These are phyloP conservation scores for Fundulus diaphanus DNA, from an alignment of 2,797 vertebrate genomes.

Conservation along the genomic window DNA sequence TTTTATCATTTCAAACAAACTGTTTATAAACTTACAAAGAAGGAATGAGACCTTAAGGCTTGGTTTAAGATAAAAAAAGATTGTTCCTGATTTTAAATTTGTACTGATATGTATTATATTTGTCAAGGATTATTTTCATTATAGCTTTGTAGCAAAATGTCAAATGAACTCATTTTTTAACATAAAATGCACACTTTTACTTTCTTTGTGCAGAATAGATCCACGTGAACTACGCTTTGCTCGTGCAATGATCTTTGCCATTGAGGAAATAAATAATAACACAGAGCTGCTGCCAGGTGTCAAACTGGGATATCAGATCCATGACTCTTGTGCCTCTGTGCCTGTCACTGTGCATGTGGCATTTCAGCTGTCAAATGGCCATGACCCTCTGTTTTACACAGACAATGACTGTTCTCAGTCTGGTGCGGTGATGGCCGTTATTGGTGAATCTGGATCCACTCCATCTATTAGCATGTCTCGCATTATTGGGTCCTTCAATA, in stretches of 20 bases:
- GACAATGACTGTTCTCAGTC: conserved; percentile 32
- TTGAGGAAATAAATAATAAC: conserved; percentile 10
- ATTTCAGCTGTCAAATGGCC: conserved; percentile 1
- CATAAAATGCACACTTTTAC: no score
- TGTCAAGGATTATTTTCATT: background rate
- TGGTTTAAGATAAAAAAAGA: background rate
- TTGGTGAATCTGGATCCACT: conserved; percentile 72
- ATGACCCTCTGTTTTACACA: background rate
- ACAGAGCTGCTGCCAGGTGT: conserved; percentile 2
- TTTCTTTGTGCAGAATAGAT: background rate
- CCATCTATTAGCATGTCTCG: conserved; percentile 72
- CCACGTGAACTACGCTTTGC: background rate
- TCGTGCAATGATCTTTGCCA: conserved; percentile 13
- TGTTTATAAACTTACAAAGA: background rate
- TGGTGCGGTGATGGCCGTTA: conserved; percentile 45
- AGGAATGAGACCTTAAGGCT: background rate
- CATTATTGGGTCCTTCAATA: conserved; percentile 58
- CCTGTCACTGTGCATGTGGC: conserved; percentile 30
- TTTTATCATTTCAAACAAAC: background rate
- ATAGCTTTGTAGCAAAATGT: background rate
- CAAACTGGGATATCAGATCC: conserved; percentile 8
- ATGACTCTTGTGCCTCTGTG: conserved; percentile 19
- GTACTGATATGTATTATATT: background rate
- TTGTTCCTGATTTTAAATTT: background rate
- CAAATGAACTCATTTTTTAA: background rate